Evolutionary conservation across 2,888 invertebrate genomes (phyloP).

Genomic region (Tenthredo livida): DNA sequence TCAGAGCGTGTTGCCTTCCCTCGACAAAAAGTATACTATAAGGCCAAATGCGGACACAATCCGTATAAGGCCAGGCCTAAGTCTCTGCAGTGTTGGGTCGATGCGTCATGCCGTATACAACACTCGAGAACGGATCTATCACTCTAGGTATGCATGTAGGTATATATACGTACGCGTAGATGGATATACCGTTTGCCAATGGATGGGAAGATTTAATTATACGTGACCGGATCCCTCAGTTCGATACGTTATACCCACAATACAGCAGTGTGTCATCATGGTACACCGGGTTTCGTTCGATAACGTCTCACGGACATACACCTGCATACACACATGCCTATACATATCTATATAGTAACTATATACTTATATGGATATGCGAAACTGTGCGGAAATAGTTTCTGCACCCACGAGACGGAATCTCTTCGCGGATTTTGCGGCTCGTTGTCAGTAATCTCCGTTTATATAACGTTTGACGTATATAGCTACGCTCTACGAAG

Average conservation of each 20-base stretch:
- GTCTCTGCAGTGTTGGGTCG: neutral
- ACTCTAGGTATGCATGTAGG: neutral
- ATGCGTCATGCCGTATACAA: neutral
- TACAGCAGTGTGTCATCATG: neutral
- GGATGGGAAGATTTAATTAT: conserved; percentile 1
- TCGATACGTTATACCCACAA: neutral
- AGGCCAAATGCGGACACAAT: neutral
- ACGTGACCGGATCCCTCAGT: neutral
- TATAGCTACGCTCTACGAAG: neutral
- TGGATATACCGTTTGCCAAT: neutral
- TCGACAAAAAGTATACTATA: neutral
- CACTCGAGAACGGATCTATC: neutral
- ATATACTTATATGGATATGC: neutral
- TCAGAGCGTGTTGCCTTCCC: neutral
- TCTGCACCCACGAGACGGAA: neutral
- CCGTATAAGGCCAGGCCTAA: conserved; percentile 23
- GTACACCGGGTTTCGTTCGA: neutral
- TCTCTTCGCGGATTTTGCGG: neutral
- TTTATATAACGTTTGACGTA: neutral
- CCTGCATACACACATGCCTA: too few species aligned
- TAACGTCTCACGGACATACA: neutral
- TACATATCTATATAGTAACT: neutral
- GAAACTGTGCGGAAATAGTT: neutral
- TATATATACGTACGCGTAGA: too few species aligned
- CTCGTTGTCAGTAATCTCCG: neutral